Percentiles rank a stretch among this genome's conserved stretches.
Evolutionary conservation across 2,113 vertebrate genomes (phyloP).

Genomic region (Hyperopisus bebe): DNA sequence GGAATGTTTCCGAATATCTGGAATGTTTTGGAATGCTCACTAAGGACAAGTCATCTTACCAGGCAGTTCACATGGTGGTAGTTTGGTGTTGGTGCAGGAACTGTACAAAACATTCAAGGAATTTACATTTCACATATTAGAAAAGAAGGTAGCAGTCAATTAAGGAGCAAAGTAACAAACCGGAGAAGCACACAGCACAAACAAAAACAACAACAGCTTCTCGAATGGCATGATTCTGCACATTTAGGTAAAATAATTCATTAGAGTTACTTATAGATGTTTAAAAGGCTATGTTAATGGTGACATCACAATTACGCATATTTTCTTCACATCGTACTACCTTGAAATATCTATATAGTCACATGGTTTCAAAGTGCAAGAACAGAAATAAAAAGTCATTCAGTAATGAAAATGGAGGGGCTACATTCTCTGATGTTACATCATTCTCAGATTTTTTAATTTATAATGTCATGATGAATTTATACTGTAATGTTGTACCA

Average conservation of each 20-base stretch:
- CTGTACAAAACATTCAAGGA: background rate
- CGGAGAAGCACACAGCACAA: background rate
- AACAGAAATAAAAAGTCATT: background rate
- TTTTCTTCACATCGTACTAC: background rate
- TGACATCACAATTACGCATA: background rate
- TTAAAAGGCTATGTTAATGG: constrained; percentile 1
- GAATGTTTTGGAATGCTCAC: constrained; percentile 57
- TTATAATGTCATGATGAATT: background rate
- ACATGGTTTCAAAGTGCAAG: background rate
- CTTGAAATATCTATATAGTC: background rate
- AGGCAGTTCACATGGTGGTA: background rate
- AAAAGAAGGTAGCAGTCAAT: background rate
- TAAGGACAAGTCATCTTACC: background rate
- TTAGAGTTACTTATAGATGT: background rate
- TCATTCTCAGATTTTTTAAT: background rate
- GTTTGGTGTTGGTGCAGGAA: background rate
- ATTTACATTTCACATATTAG: background rate
- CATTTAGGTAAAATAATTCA: background rate
- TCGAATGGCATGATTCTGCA: background rate
- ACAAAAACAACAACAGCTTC: background rate
- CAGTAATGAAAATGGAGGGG: background rate
- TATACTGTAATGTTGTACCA: background rate
- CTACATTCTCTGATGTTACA: background rate
- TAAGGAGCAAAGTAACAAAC: background rate
- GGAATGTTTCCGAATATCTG: constrained; percentile 63